These are phyloP conservation scores for Drosophila melanosoma DNA, from an alignment of 2,888 invertebrate genomes.

Conservation along the genomic window DNA sequence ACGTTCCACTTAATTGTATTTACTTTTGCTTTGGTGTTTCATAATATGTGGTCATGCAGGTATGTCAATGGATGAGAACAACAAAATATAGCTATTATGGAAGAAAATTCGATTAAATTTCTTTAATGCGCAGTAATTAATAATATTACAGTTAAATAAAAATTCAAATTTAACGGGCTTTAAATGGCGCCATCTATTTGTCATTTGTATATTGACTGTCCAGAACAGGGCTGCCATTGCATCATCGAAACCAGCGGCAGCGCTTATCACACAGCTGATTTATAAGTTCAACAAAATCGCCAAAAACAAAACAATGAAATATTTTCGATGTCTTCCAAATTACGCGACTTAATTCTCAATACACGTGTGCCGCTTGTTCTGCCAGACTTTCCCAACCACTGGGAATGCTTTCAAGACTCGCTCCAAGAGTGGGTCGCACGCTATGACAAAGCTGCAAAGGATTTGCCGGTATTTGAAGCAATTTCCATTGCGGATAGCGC, in stretches of 20 bases:
- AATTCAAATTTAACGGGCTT: slow-evolving; percentile 18
- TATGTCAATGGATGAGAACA: slow-evolving; percentile 1
- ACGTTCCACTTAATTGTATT: slow-evolving; percentile 71
- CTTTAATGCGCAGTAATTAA: neutral
- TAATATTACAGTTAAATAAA: neutral
- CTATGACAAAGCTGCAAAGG: slow-evolving; percentile 54
- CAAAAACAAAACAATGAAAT: slow-evolving; percentile 13
- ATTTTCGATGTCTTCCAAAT: slow-evolving; percentile 30
- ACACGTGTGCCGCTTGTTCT: slow-evolving; percentile 79
- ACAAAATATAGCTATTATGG: neutral
- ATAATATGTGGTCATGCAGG: slow-evolving; percentile 13
- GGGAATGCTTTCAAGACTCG: slow-evolving; percentile 79
- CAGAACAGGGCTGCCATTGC: slow-evolving; percentile 15
- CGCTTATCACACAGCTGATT: slow-evolving; percentile 26
- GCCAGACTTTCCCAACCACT: slow-evolving; percentile 69
- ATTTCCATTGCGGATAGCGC: slow-evolving; percentile 77
- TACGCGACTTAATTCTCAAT: slow-evolving; percentile 83
- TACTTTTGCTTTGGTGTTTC: slow-evolving; percentile 45
- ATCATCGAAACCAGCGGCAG: slow-evolving; percentile 13
- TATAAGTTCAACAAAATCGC: neutral
- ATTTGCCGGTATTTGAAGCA: slow-evolving; percentile 68
- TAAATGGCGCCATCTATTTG: slow-evolving; percentile 20
- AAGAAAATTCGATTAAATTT: neutral
- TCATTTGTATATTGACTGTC: neutral
- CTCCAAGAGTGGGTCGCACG: slow-evolving; percentile 78